Conservation (phyloP, 2,888 invertebrate genomes). For the Arenicola marina region DNA sequence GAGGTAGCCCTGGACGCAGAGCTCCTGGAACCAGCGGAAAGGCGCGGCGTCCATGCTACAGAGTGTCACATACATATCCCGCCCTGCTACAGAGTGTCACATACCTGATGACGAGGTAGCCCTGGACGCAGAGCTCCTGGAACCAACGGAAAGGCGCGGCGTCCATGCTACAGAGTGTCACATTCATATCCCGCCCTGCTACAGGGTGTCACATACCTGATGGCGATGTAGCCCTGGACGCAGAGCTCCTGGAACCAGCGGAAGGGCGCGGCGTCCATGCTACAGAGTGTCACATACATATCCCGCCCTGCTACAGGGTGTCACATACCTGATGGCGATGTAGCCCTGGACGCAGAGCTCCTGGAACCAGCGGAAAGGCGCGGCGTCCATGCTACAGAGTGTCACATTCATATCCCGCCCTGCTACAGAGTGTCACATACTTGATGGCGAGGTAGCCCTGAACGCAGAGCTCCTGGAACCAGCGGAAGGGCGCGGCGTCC, state of each 20-base stretch:
- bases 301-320: too few relatives aligned
- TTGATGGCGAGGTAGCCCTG: conserved; percentile 95
- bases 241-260: conserved; percentile 98
- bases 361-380: conserved; percentile 96
- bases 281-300: too few relatives aligned
- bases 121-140: conserved; percentile 95
- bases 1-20: conserved; percentile 95
- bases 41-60: conserved; percentile 94
- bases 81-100: too few relatives aligned
- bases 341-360: conserved; percentile 97
- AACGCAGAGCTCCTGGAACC: conserved; percentile 98
- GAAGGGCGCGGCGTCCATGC: conserved; percentile 96
- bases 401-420: too few relatives aligned
- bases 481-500: conserved; percentile 94
- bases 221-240: conserved; percentile 94
- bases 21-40: conserved; percentile 96
- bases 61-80: too few relatives aligned
- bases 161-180: conserved; percentile 93
- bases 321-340: conserved; percentile 85
- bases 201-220: conserved; percentile 81
- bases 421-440: too few relatives aligned
- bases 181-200: too few relatives aligned
- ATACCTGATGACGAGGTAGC: conserved; percentile 92
- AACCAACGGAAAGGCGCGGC: conserved; percentile 97
- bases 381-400: conserved; percentile 94